Evolutionary conservation across 2,797 vertebrate species (phyloP).

Genomic region (Labroides dimidiatus): DNA sequence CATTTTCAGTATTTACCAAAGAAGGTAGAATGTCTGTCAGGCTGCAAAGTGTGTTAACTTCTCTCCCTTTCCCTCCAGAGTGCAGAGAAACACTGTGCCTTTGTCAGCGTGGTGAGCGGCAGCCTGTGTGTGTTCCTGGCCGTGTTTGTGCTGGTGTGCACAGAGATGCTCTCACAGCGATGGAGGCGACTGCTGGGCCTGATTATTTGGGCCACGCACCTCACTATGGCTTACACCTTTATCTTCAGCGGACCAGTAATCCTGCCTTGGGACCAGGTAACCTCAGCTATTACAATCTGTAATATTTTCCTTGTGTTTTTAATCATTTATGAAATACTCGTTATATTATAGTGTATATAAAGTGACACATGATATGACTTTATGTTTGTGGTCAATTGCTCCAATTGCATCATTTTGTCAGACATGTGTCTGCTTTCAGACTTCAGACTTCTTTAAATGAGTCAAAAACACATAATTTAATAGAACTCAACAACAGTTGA

Average conservation of each 20-base stretch:
- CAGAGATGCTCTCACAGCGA: constrained; percentile 86
- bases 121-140: constrained; percentile 87
- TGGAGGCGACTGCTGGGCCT: constrained; percentile 89
- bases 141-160: constrained; percentile 89
- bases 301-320: neutral
- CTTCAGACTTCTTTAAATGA: neutral
- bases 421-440: neutral
- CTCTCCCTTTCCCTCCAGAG: constrained; percentile 67
- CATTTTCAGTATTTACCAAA: neutral
- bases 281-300: neutral
- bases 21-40: neutral
- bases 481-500: neutral
- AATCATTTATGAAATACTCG: neutral
- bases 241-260: constrained; percentile 79
- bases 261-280: constrained; percentile 93
- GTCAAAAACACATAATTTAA: neutral
- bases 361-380: neutral
- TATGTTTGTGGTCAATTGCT: neutral
- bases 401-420: no score
- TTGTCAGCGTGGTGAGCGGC: constrained; percentile 86
- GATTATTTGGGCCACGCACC: constrained; percentile 89
- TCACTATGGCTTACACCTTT: constrained; percentile 90
- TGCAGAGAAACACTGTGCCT: constrained; percentile 71
- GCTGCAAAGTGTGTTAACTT: constrained; percentile 35
- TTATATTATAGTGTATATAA: neutral